These are phyloP conservation scores for Pasiphila rectangulata DNA, from an alignment of 2,888 invertebrate genomes.

Conservation along the genomic window DNA sequence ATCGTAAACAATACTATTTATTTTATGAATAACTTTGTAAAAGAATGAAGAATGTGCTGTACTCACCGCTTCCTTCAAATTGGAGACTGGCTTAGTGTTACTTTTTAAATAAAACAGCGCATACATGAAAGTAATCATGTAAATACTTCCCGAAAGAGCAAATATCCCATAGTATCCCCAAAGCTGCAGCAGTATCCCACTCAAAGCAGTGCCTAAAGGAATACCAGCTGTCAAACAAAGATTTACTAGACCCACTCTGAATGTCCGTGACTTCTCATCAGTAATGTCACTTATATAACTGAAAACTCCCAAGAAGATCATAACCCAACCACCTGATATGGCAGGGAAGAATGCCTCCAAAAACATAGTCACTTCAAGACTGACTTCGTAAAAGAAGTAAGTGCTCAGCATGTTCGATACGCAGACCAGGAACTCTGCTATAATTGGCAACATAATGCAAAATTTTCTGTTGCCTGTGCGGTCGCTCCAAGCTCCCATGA, in stretches of 20 bases:
- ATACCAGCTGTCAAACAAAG: slow-evolving; percentile 80
- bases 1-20: too few species aligned
- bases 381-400: slow-evolving; percentile 75
- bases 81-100: slow-evolving; percentile 52
- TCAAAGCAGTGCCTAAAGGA: slow-evolving; percentile 78
- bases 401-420: slow-evolving; percentile 75
- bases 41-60: neutral
- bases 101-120: slow-evolving; percentile 55
- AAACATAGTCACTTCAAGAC: slow-evolving; percentile 77
- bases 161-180: slow-evolving; percentile 73
- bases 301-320: slow-evolving; percentile 80
- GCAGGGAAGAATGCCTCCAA: slow-evolving; percentile 78
- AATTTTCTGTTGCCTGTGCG: slow-evolving; percentile 79
- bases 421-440: slow-evolving; percentile 75
- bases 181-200: slow-evolving; percentile 70
- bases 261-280: slow-evolving; percentile 75
- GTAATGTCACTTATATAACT: slow-evolving; percentile 83
- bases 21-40: neutral
- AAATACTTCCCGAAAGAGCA: slow-evolving; percentile 51
- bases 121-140: slow-evolving; percentile 67
- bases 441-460: slow-evolving; percentile 78
- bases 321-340: slow-evolving; percentile 77
- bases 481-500: slow-evolving; percentile 83
- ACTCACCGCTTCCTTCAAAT: slow-evolving; percentile 48
- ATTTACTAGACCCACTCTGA: slow-evolving; percentile 82